These are phyloP conservation scores for Schlechtendalia chinensis DNA, from an alignment of 1,140 invertebrate species.

Conservation along the genomic window DNA sequence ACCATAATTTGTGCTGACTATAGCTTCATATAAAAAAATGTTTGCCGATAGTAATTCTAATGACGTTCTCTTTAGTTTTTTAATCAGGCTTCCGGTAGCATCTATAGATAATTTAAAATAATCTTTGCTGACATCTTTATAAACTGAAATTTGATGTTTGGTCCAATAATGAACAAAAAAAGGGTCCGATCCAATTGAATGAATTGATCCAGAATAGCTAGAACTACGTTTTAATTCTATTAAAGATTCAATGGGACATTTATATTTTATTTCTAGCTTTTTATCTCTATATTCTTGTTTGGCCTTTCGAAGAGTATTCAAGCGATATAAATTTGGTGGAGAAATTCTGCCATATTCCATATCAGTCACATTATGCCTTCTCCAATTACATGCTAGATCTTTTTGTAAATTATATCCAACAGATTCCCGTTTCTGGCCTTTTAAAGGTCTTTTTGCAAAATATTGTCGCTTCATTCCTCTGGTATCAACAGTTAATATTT, in stretches of 20 bases:
- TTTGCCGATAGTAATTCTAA: background rate
- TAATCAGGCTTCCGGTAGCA: background rate
- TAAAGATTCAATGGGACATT: background rate
- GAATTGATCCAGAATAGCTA: background rate
- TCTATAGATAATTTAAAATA: constrained; percentile 21
- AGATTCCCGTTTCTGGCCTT: background rate
- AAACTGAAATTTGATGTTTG: background rate
- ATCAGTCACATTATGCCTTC: background rate
- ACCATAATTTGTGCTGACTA: background rate
- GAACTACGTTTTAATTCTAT: constrained; percentile 1
- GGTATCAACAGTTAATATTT: constrained; percentile 1
- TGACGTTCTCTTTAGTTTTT: constrained; percentile 2
- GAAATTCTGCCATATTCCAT: background rate
- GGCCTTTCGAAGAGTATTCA: background rate
- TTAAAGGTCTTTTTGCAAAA: background rate
- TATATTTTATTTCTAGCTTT: constrained; percentile 3
- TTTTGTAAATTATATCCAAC: background rate
- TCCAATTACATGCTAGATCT: constrained; percentile 19
- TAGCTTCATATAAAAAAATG: too few relatives aligned
- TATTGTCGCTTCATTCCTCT: background rate
- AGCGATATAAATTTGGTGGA: background rate
- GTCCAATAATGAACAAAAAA: background rate
- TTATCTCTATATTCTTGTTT: constrained; percentile 6
- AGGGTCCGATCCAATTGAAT: background rate
- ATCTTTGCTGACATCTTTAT: background rate